phyloP scores from a whole-genome alignment of 2,113 vertebrate species.

The Onychostruthus taczanowskii region DNA sequence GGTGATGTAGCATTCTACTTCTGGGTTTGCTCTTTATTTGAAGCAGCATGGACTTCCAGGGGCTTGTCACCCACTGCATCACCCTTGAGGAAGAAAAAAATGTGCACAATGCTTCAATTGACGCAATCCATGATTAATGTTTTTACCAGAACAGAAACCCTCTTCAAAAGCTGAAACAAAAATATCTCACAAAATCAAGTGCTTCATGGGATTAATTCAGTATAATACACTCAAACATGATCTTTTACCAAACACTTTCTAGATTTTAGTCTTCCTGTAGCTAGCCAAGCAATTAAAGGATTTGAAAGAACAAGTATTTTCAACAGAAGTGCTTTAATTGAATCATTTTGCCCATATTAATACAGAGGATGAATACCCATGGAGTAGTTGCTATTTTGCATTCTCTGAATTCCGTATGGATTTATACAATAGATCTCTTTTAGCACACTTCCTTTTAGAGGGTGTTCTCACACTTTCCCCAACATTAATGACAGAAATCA shows the following conservation, averaged over 20 bases:
- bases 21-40: slow-evolving; percentile 19
- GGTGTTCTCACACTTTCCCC: slow-evolving; percentile 15
- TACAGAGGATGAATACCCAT: slow-evolving; percentile 26
- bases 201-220: not conserved
- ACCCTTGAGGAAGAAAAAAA: slow-evolving; percentile 32
- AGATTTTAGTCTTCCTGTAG: not conserved
- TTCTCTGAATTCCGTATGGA: slow-evolving; percentile 24
- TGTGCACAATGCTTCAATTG: not conserved
- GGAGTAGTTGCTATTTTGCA: slow-evolving; percentile 1
- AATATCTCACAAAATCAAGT: not conserved
- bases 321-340: slow-evolving; percentile 39
- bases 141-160: not conserved
- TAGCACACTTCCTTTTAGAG: not conserved
- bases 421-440: slow-evolving; percentile 49
- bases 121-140: not conserved
- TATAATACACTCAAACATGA: not conserved
- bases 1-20: slow-evolving; percentile 61
- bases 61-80: slow-evolving; percentile 42
- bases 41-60: slow-evolving; percentile 1
- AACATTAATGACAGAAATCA: not conserved
- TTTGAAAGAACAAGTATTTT: slow-evolving; percentile 19
- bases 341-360: slow-evolving; percentile 31
- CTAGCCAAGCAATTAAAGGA: slow-evolving; percentile 9
- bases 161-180: slow-evolving; percentile 19
- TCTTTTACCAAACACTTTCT: not conserved